These are phyloP conservation scores for Agriopis aurantiaria DNA, from an alignment of 2,888 invertebrate genomes.

Conservation along the genomic window DNA sequence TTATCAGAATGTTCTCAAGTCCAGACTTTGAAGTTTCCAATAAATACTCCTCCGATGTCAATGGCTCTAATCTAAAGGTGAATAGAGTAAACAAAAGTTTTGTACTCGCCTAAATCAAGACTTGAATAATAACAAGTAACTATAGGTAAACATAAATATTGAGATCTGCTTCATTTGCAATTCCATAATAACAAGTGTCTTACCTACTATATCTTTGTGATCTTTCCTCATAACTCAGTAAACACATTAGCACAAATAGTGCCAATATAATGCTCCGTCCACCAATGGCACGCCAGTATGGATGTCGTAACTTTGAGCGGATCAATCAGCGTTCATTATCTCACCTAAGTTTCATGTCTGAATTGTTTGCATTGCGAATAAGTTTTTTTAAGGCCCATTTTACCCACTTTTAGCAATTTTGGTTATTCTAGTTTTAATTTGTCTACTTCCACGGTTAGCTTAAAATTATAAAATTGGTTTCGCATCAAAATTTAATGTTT, in stretches of 20 bases:
- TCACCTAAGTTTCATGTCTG: too few species aligned
- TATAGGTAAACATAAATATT: not conserved
- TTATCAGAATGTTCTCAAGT: not conserved
- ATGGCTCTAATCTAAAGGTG: not conserved
- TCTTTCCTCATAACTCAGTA: not conserved
- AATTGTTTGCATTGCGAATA: too few species aligned
- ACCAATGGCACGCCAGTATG: too few species aligned
- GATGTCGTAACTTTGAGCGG: too few species aligned
- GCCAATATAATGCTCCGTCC: too few species aligned
- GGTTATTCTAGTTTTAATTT: too few species aligned
- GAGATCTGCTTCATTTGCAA: slow-evolving; percentile 4
- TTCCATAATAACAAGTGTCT: not conserved
- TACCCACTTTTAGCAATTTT: too few species aligned
- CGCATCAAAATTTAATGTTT: too few species aligned
- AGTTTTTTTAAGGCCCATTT: too few species aligned
- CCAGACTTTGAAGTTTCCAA: not conserved
- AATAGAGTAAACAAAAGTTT: slow-evolving; percentile 5
- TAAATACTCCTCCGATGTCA: not conserved
- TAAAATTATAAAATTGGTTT: too few species aligned
- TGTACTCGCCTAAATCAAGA: not conserved
- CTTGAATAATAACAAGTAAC: not conserved
- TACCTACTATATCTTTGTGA: not conserved
- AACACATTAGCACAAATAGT: not conserved
- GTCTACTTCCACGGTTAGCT: too few species aligned
- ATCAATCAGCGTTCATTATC: too few species aligned